A percentile compares a stretch with the other conserved stretches of the same genome.
Evolutionary conservation across 2,888 invertebrate species (phyloP).

Genomic region (Euplexia lucipara): DNA sequence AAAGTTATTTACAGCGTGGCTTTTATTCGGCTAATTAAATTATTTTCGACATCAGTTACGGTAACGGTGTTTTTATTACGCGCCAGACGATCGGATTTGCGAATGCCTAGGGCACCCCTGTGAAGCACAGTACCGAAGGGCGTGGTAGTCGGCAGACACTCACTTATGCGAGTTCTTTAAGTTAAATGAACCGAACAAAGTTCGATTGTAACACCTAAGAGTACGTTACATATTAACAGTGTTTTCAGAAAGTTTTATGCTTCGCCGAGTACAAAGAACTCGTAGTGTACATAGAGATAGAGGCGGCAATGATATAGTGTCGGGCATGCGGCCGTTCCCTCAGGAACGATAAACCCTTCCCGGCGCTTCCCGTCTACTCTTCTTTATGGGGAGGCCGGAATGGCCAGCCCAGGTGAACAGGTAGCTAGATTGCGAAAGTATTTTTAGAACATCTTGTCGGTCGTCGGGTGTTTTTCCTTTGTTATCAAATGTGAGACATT

Average conservation of each 20-base stretch:
- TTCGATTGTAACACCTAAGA: slow-evolving; percentile 65
- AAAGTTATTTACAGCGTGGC: slow-evolving; percentile 62
- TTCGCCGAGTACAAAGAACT: slow-evolving; percentile 81
- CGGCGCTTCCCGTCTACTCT: slow-evolving; percentile 89
- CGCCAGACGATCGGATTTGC: slow-evolving; percentile 20
- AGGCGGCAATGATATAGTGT: slow-evolving; percentile 90
- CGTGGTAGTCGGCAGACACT: slow-evolving; percentile 22
- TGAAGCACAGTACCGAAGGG: not conserved
- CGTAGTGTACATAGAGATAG: slow-evolving; percentile 84
- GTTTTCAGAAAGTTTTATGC: slow-evolving; percentile 81
- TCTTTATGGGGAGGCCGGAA: slow-evolving; percentile 90
- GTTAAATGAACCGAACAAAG: slow-evolving; percentile 65
- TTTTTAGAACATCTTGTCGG: slow-evolving; percentile 90
- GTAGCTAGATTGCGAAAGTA: slow-evolving; percentile 90
- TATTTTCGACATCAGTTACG: slow-evolving; percentile 51
- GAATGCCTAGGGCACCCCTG: slow-evolving; percentile 26
- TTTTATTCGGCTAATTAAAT: slow-evolving; percentile 65
- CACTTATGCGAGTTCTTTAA: slow-evolving; percentile 46
- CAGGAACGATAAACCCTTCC: slow-evolving; percentile 90
- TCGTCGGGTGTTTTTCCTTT: slow-evolving; percentile 89
- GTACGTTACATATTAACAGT: slow-evolving; percentile 76
- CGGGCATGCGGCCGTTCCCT: slow-evolving; percentile 88
- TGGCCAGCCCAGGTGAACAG: slow-evolving; percentile 90
- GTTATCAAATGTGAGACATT: slow-evolving; percentile 88
- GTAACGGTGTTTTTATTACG: slow-evolving; percentile 42